Percentiles rank a stretch among this genome's conserved stretches.
phyloP scores from a whole-genome alignment of 2,888 invertebrate genomes.

The Corythucha ciliata region DNA sequence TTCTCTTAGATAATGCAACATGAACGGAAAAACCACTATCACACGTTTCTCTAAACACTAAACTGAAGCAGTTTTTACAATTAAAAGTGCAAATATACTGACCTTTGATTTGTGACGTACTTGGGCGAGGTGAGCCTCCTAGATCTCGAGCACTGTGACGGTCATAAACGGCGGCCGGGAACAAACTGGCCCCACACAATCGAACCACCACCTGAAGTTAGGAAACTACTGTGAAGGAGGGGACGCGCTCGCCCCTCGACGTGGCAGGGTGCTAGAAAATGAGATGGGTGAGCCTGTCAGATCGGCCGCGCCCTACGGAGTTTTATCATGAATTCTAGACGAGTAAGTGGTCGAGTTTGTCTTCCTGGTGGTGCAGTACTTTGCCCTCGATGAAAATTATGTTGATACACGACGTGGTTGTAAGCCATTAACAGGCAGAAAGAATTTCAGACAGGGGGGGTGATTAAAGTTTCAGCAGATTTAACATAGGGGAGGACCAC shows the following conservation, averaged over 20 bases:
- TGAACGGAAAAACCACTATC: constrained; percentile 1
- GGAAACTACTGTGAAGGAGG: constrained; percentile 6
- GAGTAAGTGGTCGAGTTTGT: too few species aligned
- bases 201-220: constrained; percentile 1
- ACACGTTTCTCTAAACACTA: not conserved
- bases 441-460: too few species aligned
- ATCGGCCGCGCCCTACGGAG: constrained; percentile 13
- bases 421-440: too few species aligned
- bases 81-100: constrained; percentile 5
- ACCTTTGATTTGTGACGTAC: constrained; percentile 9
- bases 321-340: too few species aligned
- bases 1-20: constrained; percentile 4
- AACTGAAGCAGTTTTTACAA: constrained; percentile 7
- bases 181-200: not conserved
- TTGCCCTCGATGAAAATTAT: too few species aligned
- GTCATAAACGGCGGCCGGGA: not conserved
- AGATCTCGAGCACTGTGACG: not conserved
- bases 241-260: not conserved
- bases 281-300: constrained; percentile 7
- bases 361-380: too few species aligned
- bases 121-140: constrained; percentile 13
- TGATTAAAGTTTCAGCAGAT: too few species aligned
- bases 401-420: too few species aligned
- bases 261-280: not conserved
- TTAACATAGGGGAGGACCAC: too few species aligned